Evolutionary conservation across 2,888 invertebrate genomes (phyloP), one percentile per base, ranked within the genome.

Genomic region (Himalopsyche tibetana): DNA sequence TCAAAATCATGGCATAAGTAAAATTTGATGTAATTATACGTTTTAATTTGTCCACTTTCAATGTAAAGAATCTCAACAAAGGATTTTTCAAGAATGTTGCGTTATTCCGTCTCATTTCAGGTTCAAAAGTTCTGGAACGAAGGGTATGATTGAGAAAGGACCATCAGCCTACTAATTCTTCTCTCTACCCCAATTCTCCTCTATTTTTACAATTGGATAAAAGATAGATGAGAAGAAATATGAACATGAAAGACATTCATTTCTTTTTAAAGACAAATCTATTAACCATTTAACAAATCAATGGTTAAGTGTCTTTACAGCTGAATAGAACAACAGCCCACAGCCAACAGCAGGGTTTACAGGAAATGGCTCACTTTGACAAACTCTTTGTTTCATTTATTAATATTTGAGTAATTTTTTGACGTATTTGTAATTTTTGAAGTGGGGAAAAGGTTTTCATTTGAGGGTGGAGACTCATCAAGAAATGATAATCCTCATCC

Each of bases 401-500:
- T 19, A 63, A 63, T 63, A 63, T 8, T 63, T 63, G 19, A 63
- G 9, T 63, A 19, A 63, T 8, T 63, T 63, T 63, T 19, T 63
- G 28, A 63, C 63, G 63, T 63, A 63, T 5, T 63, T 8, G 19
- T 15, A 63, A 19, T 63, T 63, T 63, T 19, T 63, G 63, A 3
- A n/a, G 4, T 5, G 63, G 19, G n/a, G 63, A 19, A 63, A 63
- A 63, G 2, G 3, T 19, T 28, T 63, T n/a, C 28, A 63, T 19
- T 28, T 63, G 63, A 19, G 63, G 19, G 11, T 19, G 63, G 19
- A 63, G 63, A 63, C 63, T 63, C 63, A 63, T 63, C 63, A 63
- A 63, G 11, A 63, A 63, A 63, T 63, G 63, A 63, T 63, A 63
- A 63, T 63, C 63, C 8, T 63, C 63, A 63, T 63, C 63, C 9